These are phyloP conservation scores for Pseudolaguvia tuberculata DNA, from an alignment of 2,113 vertebrate species.

Conservation along the genomic window DNA sequence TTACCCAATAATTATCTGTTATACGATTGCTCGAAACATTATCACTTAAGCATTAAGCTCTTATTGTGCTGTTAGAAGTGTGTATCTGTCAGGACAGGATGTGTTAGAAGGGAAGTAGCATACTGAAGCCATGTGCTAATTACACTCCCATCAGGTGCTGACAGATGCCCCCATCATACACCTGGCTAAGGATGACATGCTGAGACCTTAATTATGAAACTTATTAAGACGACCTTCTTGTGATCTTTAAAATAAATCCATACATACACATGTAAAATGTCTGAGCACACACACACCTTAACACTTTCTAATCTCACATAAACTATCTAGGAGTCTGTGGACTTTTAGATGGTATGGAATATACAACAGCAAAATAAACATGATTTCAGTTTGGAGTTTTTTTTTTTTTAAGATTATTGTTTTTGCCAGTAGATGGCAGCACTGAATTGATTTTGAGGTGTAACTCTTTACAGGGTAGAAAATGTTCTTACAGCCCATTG, in stretches of 20 bases:
- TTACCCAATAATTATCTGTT: background rate
- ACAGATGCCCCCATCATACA: slow-evolving; percentile 42
- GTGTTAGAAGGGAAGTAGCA: slow-evolving; percentile 43
- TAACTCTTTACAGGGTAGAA: background rate
- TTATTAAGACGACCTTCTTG: slow-evolving; percentile 30
- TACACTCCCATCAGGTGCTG: slow-evolving; percentile 45
- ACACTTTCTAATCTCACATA: background rate
- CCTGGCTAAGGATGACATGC: slow-evolving; percentile 54
- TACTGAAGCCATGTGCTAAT: slow-evolving; percentile 32
- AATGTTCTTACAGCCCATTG: background rate
- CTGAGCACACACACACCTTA: background rate
- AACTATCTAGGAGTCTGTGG: background rate
- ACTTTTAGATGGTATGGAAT: slow-evolving; percentile 1
- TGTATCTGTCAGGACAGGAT: slow-evolving; percentile 27
- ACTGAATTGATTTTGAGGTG: slow-evolving; percentile 15
- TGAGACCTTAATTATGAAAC: slow-evolving; percentile 61
- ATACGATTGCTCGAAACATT: background rate
- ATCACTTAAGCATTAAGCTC: slow-evolving; percentile 2
- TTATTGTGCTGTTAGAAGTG: slow-evolving; percentile 19
- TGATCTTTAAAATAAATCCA: slow-evolving; percentile 27
- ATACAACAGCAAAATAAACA: background rate
- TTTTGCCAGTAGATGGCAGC: slow-evolving; percentile 43
- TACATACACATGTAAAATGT: slow-evolving; percentile 23
- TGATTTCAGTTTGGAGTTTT: background rate
- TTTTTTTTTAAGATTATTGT: background rate